Base-by-base conservation (phyloP, 2,113 vertebrate species). In the Oreotrochilus melanogaster region DNA sequence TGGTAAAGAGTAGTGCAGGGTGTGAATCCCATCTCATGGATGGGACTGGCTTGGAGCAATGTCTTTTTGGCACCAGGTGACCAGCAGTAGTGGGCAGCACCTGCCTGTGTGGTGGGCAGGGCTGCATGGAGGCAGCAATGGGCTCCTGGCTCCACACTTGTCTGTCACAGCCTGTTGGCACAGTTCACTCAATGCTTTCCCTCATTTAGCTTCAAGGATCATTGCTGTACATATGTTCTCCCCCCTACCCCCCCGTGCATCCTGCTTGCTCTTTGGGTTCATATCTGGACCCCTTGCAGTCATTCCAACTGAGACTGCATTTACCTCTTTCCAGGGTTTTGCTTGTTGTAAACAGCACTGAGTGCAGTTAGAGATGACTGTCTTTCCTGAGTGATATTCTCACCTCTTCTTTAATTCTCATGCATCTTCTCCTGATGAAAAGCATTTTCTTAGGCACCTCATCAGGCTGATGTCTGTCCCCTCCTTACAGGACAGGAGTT, bases 341-440 rank as follows among this genome's bases (percentile, higher is more conserved):
- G 1, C 25, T 7, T 50, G 35, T 7, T 50, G 35, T 72, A 39
- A 86, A 51, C 1, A 3, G 45, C 58, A 89, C 50, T 1, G 7
- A 78, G 45, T 71, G 30, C 43, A 30, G 51, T 73, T 78, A 90
- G 47, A 80, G 78, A 31, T 17, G 3, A 17, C 33, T 56, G 76
- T 35, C 53, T 89, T 86, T 96, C 64, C 81, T 74, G 43, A 79
- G 53, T 3, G 5, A 42, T 72, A 47, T 43, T 86, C 58, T 94
- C 48, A 78, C 42, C 62, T 91, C 15, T 61, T 92, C 62, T 82
- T 86, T 69, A 92, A 73, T 60, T 96, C 75, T 91, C 43, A 14
- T 24, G 30, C 2, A 1, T 53, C 9, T 1, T 78, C 19, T 83
- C 28, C 39, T 84, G 71, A 89, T 62, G 81, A 95, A 91, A 92